These are phyloP conservation scores for Bugula neritina DNA, from an alignment of 2,888 invertebrate species.

Conservation along the genomic window DNA sequence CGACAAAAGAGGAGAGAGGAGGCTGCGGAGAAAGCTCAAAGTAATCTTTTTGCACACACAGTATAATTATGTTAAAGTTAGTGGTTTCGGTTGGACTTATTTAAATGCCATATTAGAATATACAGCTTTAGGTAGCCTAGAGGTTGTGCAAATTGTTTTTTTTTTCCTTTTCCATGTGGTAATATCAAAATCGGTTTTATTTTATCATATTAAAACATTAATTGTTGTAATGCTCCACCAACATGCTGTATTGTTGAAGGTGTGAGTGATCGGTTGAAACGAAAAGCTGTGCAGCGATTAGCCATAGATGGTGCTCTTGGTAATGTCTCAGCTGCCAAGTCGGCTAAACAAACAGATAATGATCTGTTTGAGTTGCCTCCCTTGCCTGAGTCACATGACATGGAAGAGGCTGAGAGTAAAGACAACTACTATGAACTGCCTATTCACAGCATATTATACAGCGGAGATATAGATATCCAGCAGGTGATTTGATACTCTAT, in stretches of 20 bases:
- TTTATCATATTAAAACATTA: too few species aligned
- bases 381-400: conserved; percentile 38
- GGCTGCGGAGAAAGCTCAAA: conserved; percentile 50
- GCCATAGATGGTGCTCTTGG: neutral
- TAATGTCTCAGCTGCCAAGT: conserved; percentile 30
- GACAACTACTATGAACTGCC: conserved; percentile 32
- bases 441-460: conserved; percentile 29
- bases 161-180: too few species aligned
- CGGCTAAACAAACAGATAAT: conserved; percentile 34
- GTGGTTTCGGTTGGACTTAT: too few species aligned
- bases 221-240: too few species aligned
- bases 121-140: too few species aligned
- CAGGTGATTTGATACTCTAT: too few species aligned
- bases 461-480: neutral
- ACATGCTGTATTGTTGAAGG: neutral
- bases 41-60: too few species aligned
- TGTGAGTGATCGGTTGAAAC: neutral
- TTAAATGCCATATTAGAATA: too few species aligned
- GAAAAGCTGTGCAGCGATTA: conserved; percentile 9
- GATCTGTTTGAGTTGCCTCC: conserved; percentile 53
- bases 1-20: conserved; percentile 66
- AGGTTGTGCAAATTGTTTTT: too few species aligned
- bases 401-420: conserved; percentile 31
- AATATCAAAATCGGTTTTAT: too few species aligned
- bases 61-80: too few species aligned